These are phyloP conservation scores for Sinella curviseta DNA, from an alignment of 1,140 invertebrate genomes.

Conservation along the genomic window DNA sequence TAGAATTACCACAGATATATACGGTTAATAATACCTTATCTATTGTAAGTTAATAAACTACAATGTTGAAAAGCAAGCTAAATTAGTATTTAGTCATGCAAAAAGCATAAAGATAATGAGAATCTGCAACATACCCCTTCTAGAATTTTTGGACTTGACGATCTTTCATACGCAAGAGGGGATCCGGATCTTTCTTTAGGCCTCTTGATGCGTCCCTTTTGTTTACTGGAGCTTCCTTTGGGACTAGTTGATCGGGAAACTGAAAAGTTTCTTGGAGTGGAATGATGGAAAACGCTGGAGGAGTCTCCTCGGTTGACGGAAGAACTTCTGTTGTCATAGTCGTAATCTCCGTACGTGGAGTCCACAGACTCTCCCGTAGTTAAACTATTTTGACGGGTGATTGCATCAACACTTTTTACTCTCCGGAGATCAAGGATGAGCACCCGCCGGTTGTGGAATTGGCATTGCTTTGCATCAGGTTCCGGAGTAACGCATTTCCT, in stretches of 20 bases:
- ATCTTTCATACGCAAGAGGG: constrained; percentile 41
- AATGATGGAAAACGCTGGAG: constrained; percentile 37
- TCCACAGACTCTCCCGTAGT: constrained; percentile 40
- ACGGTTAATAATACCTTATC: too few relatives aligned
- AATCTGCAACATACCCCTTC: constrained; percentile 43
- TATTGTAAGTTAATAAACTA: too few relatives aligned
- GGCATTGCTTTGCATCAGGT: constrained; percentile 42
- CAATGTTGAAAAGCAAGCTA: too few relatives aligned
- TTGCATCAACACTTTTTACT: constrained; percentile 46
- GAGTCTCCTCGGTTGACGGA: constrained; percentile 32
- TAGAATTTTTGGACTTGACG: constrained; percentile 44
- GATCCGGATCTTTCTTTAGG: constrained; percentile 38
- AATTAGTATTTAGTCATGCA: too few relatives aligned
- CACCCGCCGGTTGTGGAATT: constrained; percentile 42
- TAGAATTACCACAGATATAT: too few relatives aligned
- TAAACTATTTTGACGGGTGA: constrained; percentile 40
- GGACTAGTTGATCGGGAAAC: constrained; percentile 45
- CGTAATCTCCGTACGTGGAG: constrained; percentile 42
- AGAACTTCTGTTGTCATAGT: constrained; percentile 34
- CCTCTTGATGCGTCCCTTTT: constrained; percentile 30
- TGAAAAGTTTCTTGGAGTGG: constrained; percentile 40
- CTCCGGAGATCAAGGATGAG: constrained; percentile 45
- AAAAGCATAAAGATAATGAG: not conserved
- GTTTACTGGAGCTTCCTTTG: not conserved
- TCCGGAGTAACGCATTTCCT: constrained; percentile 47